Conservation (phyloP, 2,888 invertebrate genomes). For the Apamea sordens region DNA sequence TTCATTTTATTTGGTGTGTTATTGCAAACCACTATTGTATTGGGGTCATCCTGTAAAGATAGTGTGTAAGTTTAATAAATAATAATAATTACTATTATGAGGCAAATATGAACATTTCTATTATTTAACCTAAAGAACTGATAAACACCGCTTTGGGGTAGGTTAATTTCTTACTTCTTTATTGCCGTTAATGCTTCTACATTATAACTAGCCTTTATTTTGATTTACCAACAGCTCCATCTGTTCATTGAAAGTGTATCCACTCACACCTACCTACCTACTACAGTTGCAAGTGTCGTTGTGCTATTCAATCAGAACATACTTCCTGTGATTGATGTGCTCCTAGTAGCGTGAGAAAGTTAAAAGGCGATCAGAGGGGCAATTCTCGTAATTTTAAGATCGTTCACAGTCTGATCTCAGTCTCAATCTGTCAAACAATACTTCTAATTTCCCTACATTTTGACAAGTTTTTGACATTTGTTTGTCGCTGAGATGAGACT, state of each 20-base stretch:
- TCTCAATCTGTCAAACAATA: too few species aligned
- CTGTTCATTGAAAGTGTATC: not conserved
- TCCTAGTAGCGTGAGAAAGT: not conserved
- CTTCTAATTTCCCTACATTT: too few species aligned
- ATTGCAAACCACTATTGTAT: too few species aligned
- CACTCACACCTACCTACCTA: not conserved
- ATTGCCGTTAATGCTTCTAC: not conserved
- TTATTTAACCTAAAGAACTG: not conserved
- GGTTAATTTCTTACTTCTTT: not conserved
- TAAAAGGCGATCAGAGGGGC: not conserved
- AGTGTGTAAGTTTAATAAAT: too few species aligned
- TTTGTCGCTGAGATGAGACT: too few species aligned
- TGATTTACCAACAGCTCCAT: not conserved
- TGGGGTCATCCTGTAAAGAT: too few species aligned
- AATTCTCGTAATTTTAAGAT: too few species aligned
- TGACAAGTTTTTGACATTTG: too few species aligned
- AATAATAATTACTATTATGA: too few species aligned
- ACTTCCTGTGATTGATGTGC: not conserved
- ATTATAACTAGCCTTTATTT: not conserved
- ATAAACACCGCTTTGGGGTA: not conserved
- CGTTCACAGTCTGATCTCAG: too few species aligned
- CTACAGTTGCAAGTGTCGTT: not conserved
- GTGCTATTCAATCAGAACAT: not conserved
- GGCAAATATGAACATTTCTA: not conserved
- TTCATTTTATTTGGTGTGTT: too few species aligned